These are phyloP conservation scores for Pteropus rufus DNA, from an alignment of 2,797 vertebrate species.

Conservation along the genomic window DNA sequence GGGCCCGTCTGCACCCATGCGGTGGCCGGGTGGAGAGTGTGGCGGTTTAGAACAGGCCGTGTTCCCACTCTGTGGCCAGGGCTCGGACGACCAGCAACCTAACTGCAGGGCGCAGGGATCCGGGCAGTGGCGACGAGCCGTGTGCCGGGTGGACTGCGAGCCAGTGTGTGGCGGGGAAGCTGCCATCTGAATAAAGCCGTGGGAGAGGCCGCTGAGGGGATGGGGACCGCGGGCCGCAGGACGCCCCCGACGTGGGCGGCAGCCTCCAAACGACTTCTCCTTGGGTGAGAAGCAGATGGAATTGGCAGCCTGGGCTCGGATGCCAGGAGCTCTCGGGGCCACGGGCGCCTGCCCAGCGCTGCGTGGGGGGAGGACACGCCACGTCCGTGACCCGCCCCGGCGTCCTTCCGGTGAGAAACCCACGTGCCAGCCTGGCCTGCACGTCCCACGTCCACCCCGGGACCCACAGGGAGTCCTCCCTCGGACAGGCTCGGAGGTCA, in stretches of 20 bases:
- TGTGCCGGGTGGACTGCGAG: neutral
- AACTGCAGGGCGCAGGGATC: rapidly evolving
- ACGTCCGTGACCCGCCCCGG: rapidly evolving
- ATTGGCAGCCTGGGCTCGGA: neutral
- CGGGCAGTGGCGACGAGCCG: neutral
- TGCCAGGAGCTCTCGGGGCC: neutral
- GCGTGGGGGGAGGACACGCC: rapidly evolving
- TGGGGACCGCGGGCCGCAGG: rapidly evolving
- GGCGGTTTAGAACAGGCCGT: neutral
- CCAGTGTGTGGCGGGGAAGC: rapidly evolving
- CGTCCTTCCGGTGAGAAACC: rapidly evolving
- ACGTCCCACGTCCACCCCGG: rapidly evolving
- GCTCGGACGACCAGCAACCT: rapidly evolving
- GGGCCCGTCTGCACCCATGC: rapidly evolving
- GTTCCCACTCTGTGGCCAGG: neutral
- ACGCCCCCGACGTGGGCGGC: rapidly evolving
- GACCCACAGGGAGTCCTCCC: rapidly evolving
- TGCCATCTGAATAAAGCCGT: rapidly evolving
- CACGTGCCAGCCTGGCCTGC: no score
- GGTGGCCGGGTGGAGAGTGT: rapidly evolving
- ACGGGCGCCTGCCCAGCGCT: rapidly evolving
- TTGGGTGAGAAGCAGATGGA: neutral
- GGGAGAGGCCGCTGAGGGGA: rapidly evolving
- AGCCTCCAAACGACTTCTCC: no score
- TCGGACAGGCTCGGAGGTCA: neutral